These are phyloP conservation scores for Drosophila lowei DNA, from an alignment of 1,140 invertebrate species.

Conservation along the genomic window DNA sequence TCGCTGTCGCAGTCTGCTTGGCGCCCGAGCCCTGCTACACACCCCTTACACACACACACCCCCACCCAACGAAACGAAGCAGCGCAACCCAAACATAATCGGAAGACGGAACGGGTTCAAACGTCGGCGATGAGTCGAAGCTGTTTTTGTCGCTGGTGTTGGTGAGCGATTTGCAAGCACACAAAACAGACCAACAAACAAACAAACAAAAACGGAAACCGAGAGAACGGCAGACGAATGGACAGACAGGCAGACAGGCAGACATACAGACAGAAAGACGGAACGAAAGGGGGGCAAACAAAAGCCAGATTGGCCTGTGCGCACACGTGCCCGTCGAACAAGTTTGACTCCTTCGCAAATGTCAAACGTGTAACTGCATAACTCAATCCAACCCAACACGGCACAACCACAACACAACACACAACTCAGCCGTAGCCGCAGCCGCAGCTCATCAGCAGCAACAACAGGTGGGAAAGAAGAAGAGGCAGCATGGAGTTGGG, in stretches of 20 bases:
- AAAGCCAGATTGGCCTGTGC: conserved; percentile 44
- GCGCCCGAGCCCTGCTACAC: conserved; percentile 21
- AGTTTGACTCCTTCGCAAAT: conserved; percentile 83
- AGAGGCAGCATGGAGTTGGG: conserved; percentile 11
- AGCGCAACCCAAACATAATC: conserved; percentile 28
- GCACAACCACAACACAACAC: conserved; percentile 21
- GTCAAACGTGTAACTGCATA: conserved; percentile 82
- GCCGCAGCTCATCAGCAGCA: conserved; percentile 5
- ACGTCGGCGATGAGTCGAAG: conserved; percentile 39
- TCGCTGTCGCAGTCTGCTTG: conserved; percentile 49
- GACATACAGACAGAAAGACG: conserved; percentile 12
- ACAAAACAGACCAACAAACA: conserved; percentile 32
- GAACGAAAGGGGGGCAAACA: conserved; percentile 27
- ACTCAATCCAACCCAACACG: conserved; percentile 65
- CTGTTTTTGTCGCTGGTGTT: neutral
- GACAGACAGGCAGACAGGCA: conserved; percentile 20
- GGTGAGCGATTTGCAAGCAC: conserved; percentile 56
- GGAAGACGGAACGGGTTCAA: conserved; percentile 48
- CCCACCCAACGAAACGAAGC: conserved; percentile 22
- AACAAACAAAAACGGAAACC: conserved; percentile 69
- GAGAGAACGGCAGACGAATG: conserved; percentile 44
- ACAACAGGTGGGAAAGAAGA: conserved; percentile 54
- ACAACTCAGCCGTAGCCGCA: conserved; percentile 12
- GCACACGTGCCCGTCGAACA: conserved; percentile 80
- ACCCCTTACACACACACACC: conserved; percentile 15